phyloP scores from a whole-genome alignment of 1,140 invertebrate genomes.

The Nymphalis io region DNA sequence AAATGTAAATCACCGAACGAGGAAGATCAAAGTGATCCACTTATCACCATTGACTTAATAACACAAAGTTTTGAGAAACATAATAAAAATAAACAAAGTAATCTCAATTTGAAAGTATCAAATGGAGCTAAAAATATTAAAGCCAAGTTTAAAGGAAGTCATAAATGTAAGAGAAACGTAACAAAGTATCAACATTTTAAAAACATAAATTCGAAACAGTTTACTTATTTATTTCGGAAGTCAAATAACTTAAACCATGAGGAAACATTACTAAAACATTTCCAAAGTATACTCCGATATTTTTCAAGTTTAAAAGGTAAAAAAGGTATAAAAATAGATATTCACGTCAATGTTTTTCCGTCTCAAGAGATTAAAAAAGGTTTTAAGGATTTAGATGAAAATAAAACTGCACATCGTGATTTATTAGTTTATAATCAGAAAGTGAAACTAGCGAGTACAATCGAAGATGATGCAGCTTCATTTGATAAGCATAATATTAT shows the following conservation, averaged over 20 bases:
- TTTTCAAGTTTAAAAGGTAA: conserved; percentile 45
- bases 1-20: neutral
- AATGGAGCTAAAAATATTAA: neutral
- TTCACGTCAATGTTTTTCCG: conserved; percentile 51
- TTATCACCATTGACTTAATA: conserved; percentile 36
- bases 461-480: neutral
- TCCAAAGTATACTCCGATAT: conserved; percentile 53
- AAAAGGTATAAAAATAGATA: conserved; percentile 55
- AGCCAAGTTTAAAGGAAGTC: conserved; percentile 10
- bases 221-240: conserved; percentile 44
- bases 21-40: conserved; percentile 27
- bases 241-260: conserved; percentile 26
- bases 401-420: neutral
- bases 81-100: conserved; percentile 16
- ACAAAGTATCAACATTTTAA: conserved; percentile 23
- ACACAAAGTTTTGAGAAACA: conserved; percentile 27
- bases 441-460: neutral
- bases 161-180: conserved; percentile 21
- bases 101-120: neutral
- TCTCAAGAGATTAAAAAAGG: conserved; percentile 14
- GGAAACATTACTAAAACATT: conserved; percentile 45
- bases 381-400: neutral
- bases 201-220: conserved; percentile 44
- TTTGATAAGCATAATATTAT: conserved; percentile 48
- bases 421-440: neutral